Evolutionary conservation across 2,113 vertebrate genomes (phyloP).

Genomic region (Leiothrix lutea): DNA sequence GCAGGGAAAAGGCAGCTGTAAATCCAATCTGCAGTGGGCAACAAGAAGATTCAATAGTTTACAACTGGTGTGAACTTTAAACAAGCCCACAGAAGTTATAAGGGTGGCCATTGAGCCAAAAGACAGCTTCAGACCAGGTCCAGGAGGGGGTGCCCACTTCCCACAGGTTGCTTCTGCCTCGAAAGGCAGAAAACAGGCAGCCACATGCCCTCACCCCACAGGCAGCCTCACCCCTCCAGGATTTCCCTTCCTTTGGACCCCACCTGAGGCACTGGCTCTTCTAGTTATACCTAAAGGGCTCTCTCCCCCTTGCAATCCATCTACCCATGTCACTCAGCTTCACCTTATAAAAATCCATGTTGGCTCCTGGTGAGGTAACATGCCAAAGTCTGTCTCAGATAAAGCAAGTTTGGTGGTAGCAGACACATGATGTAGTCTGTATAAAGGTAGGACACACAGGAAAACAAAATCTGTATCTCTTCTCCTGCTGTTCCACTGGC

Average conservation of each 20-base stretch:
- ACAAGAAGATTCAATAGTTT: not conserved
- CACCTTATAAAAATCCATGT: fast-evolving
- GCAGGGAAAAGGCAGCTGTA: not conserved
- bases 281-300: not conserved
- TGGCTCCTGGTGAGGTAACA: not conserved
- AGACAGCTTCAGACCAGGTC: fast-evolving
- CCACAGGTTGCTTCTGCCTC: not conserved
- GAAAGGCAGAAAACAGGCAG: not conserved
- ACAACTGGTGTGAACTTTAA: not conserved
- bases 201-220: not conserved
- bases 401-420: not conserved
- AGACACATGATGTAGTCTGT: fast-evolving
- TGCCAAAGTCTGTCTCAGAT: not conserved
- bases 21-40: not conserved
- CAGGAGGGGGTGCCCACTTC: fast-evolving
- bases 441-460: fast-evolving
- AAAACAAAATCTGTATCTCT: not conserved
- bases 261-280: not conserved
- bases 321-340: not conserved
- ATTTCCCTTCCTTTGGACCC: not conserved
- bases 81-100: not conserved
- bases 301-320: not conserved
- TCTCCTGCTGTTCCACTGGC: not conserved
- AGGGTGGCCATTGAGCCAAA: fast-evolving
- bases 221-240: too few relatives aligned